Base-by-base conservation (phyloP, 2,888 invertebrate genomes). In the Dynastes tityus region DNA sequence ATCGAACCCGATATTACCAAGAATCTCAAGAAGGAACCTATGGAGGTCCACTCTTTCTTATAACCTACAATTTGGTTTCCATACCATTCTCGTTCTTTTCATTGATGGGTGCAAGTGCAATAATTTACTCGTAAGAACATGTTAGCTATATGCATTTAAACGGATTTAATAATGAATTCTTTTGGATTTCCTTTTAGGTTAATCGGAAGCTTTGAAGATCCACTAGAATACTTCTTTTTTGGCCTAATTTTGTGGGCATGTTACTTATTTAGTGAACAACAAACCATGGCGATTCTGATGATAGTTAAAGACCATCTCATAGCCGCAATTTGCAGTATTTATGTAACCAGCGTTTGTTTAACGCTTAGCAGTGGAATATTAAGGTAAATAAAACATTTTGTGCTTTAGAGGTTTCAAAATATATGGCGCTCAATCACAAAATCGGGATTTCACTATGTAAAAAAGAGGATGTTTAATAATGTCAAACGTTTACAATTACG, bases 1-100 rank as follows among this genome's bases (percentile, higher is more conserved):
- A 95, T 89, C 91, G 97, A n/a, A 96, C 95, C n/a, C 91, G 96
- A 58, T 97, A 97, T 88, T 97, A 96, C 83, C 97, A 97, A 86
- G 98, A 98, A 85, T 93, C 95, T 0, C 94, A 97, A 75, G 97
- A 97, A 88, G 97, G 97, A 0, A 89, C 96, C 0, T 98, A 98
- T 87, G 94, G 95, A 2, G 97, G 97, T 0, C 94, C 96, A 0
- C 92, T 96, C 81, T 92, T 97, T 84, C 90, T 97, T 0, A 90
- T 96, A 0, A 94, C 96, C 0, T 96, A 96, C 88, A 94, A 95
- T 81, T 88, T 96, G 2, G 92, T 95, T 13, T 95, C 95, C 0
- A 89, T 97, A 78, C 97, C 97, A 0, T 94, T 97, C 86, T 96
- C 96, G 0, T 91, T 96, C 40, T 88, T 96, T 61, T 94, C 95